These are phyloP conservation scores for Mesorhabditis spiculigera DNA, from an alignment of 2,888 invertebrate species.

Conservation along the genomic window DNA sequence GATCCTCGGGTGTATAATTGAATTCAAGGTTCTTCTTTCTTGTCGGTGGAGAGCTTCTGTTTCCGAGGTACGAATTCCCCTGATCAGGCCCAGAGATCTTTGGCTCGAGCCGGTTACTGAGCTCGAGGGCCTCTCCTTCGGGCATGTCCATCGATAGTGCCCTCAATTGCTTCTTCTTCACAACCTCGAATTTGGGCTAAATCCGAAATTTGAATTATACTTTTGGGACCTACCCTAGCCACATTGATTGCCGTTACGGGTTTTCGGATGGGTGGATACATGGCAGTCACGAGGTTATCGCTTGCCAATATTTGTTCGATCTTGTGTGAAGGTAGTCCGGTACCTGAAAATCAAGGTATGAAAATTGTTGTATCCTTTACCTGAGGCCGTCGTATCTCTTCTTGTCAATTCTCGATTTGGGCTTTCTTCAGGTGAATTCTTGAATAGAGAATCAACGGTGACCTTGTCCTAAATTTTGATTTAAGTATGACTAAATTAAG, in stretches of 20 bases:
- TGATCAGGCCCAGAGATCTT: no score
- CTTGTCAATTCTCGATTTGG: neutral
- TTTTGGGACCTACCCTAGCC: conserved; percentile 14
- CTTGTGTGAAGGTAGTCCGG: neutral
- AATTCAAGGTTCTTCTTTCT: no score
- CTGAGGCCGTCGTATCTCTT: conserved; percentile 9
- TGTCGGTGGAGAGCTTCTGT: no score
- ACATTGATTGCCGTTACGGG: conserved; percentile 16
- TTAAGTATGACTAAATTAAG: conserved; percentile 11
- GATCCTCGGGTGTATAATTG: no score
- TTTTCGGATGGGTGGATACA: conserved; percentile 48
- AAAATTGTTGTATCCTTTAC: conserved; percentile 11
- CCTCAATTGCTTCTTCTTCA: conserved; percentile 34
- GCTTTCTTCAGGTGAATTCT: conserved; percentile 22
- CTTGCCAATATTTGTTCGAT: conserved; percentile 28
- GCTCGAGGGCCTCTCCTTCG: conserved; percentile 20
- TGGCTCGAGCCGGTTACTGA: neutral
- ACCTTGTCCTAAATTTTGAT: conserved; percentile 12
- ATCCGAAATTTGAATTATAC: neutral
- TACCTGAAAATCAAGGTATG: neutral
- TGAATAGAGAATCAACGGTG: conserved; percentile 40
- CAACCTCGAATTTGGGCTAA: conserved; percentile 38
- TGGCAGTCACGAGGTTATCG: conserved; percentile 47
- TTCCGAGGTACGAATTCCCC: no score
- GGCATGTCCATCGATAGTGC: conserved; percentile 37